Base-by-base conservation (phyloP, 2,113 vertebrate species). In the Puffinus mauretanicus region DNA sequence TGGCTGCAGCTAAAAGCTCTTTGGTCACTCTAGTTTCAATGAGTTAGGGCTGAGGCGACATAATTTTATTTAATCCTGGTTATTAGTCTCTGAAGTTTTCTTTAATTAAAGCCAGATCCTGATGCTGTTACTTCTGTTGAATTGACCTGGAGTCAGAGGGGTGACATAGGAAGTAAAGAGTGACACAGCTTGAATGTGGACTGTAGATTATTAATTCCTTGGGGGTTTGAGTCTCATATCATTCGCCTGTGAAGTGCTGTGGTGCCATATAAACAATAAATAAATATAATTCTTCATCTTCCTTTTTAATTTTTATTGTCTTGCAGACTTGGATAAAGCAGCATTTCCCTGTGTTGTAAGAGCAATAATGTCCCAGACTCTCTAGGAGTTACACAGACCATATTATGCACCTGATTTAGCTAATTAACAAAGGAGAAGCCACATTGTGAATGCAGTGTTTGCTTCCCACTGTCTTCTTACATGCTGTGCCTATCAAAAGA, bases 401-500 rank as follows among this genome's bases (percentile, higher is more conserved):
- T 70, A 82, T 94, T 89, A 89, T 93, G 64, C 94, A 95, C 94
- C 96, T 96, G 94, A 96, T 81, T 90, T 94, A 87, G 70, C 83
- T 95, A 97, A 97, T 97, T 95, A 97, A 95, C 95, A 91, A 91
- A 95, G 89, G 71, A 96, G 81, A 94, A 94, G 76, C 73, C 78
- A 91, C 3, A 2, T 84, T 80, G 82, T 32, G 51, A 93, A 51
- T 49, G 81, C 89, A 90, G 75, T 14, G 7, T 76, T 95, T 95
- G 91, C 95, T 96, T 96, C 95, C 97, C 86, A 97, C 95, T 93
- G 94, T 42, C 71, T 95, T 95, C 95, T 86, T 79, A 9, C 96
- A 95, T 64, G 94, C 97, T 95, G 95, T 89, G 97, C 91, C 84
- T 88, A 95, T 97, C 91, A 94, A 96, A 95, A 94, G 86, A 88